A percentile compares a stretch with the other conserved stretches of the same genome.
phyloP scores from a whole-genome alignment of 2,888 invertebrate species.

The Balanococcus diminutus region DNA sequence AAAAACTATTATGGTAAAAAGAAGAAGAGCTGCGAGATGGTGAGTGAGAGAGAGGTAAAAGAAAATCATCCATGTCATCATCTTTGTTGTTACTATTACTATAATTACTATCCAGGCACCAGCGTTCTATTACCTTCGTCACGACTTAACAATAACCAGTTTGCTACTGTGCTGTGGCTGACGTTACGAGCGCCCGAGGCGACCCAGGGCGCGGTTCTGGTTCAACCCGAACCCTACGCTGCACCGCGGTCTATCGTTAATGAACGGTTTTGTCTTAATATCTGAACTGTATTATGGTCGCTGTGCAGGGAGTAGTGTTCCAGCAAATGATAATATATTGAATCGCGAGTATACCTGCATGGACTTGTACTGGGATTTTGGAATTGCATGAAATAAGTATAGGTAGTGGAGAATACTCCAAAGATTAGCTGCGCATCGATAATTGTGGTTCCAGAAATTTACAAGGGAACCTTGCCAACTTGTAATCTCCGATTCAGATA shows the following conservation, averaged over 20 bases:
- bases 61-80: constrained; percentile 53
- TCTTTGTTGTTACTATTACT: constrained; percentile 53
- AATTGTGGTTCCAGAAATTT: too few species aligned
- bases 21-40: too few species aligned
- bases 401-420: too few species aligned
- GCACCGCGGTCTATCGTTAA: constrained; percentile 3
- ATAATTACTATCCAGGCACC: constrained; percentile 45
- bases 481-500: too few species aligned
- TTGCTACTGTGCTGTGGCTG: constrained; percentile 54
- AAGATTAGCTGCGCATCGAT: too few species aligned
- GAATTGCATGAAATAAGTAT: too few species aligned
- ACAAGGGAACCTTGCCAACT: too few species aligned
- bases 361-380: too few species aligned
- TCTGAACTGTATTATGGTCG: neutral
- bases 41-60: neutral
- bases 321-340: too few species aligned
- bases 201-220: constrained; percentile 34
- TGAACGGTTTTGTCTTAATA: constrained; percentile 53
- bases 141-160: constrained; percentile 52
- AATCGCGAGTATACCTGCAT: too few species aligned
- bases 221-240: neutral
- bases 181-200: constrained; percentile 42
- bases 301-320: neutral
- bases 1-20: neutral
- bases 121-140: constrained; percentile 52